Base-by-base conservation (phyloP, 2,113 vertebrate genomes). In the Malurus elegans region DNA sequence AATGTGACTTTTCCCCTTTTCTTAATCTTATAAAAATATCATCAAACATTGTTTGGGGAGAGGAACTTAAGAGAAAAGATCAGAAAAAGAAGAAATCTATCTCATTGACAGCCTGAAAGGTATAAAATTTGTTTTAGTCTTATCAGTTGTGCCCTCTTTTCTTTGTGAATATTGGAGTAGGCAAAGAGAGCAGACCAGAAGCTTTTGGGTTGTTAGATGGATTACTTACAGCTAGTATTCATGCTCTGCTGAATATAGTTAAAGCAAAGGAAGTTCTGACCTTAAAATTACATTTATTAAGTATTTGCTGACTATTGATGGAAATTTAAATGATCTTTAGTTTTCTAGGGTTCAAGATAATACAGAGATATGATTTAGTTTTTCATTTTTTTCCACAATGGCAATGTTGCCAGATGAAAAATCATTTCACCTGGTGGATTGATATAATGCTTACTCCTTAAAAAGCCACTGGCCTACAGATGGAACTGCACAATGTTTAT, bases 281-380 rank as follows among this genome's bases (percentile, higher is more conserved):
- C 15, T 64, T 86, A 54, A n/a, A 21, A 53, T 23, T n/a, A 61
- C 1, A 56, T 94, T 73, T 83, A 57, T 79, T 91, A 91, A 85
- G 28, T 64, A 64, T 85, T 83, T 91, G 88, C 94, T 95, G 45
- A 94, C 78, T 83, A 93, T 56, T 92, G 50, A 90, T 90, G 32
- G 62, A 13, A 78, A 48, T 87, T 9, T 84, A 92, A 93, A 81
- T 79, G 2, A 54, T 93, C 28, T 18, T 65, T 7, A 50, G 54
- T 93, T 73, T 93, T 88, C 38, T 86, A 53, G 36, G 7, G 21
- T 83, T 90, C 48, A 73, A 69, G 53, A 78, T 57, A 62, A 60
- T 91, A 62, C 83, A 83, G 81, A n/a, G 56, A 91, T 47, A 95
- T 57, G 10, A 40, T 34, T 20, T 79, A 50, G 5, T 60, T 75